Evolutionary conservation across 1,140 invertebrate species (phyloP).

Genomic region (Lepidurus couesii): DNA sequence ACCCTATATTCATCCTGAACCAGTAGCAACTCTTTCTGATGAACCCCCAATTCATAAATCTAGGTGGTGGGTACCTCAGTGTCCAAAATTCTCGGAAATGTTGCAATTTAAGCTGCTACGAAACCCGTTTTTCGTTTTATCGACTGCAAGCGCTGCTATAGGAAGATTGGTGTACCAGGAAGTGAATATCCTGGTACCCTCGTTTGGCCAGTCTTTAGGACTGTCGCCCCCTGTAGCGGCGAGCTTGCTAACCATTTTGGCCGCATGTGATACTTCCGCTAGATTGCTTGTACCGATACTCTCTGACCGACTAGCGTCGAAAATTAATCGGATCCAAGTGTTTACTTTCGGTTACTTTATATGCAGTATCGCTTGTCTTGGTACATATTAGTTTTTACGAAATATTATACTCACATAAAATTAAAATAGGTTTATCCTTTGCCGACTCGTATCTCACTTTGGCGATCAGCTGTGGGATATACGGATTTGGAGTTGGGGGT

Average conservation of each 20-base stretch:
- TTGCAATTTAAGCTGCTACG: constrained; percentile 30
- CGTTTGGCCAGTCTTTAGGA: constrained; percentile 30
- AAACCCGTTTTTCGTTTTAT: constrained; percentile 33
- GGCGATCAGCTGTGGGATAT: constrained; percentile 27
- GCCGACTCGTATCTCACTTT: constrained; percentile 26
- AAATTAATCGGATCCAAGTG: constrained; percentile 26
- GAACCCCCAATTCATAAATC: background rate
- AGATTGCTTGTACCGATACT: constrained; percentile 31
- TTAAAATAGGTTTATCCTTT: constrained; percentile 27
- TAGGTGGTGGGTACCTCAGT: constrained; percentile 28
- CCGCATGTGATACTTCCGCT: constrained; percentile 32
- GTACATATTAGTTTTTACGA: constrained; percentile 12
- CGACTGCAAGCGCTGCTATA: constrained; percentile 24
- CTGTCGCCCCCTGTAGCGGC: constrained; percentile 28
- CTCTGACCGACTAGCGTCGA: constrained; percentile 29
- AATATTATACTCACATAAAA: background rate
- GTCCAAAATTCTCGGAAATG: constrained; percentile 21
- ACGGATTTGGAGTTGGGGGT: constrained; percentile 33
- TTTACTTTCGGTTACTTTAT: constrained; percentile 28
- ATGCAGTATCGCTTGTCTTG: constrained; percentile 33
- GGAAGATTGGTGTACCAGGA: constrained; percentile 34
- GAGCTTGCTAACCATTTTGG: constrained; percentile 30
- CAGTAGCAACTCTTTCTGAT: background rate
- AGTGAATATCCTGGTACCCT: constrained; percentile 33
- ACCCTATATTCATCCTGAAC: background rate